Conservation (phyloP, 2,888 invertebrate species). For the Stramonita haemastoma region DNA sequence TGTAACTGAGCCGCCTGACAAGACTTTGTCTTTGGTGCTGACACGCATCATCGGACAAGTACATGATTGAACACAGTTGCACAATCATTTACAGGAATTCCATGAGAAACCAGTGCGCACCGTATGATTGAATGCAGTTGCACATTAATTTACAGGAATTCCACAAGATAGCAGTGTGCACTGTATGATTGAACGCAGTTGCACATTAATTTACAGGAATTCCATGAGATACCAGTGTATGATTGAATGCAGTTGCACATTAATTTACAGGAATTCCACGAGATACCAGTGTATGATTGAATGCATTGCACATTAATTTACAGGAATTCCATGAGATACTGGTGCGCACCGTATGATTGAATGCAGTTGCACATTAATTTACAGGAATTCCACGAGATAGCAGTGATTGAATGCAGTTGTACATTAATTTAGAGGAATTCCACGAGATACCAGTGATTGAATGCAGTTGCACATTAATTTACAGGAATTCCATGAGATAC, state of each 20-base stretch:
- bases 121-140: no score
- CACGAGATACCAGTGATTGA: slow-evolving; percentile 66
- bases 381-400: slow-evolving; percentile 64
- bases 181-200: no score
- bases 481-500: slow-evolving; percentile 64
- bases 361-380: background rate
- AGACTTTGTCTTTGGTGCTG: no score
- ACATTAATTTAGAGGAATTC: slow-evolving; percentile 53
- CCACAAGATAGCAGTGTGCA: slow-evolving; percentile 66
- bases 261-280: slow-evolving; percentile 58
- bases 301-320: background rate
- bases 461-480: background rate
- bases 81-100: no score
- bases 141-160: slow-evolving; percentile 56
- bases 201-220: slow-evolving; percentile 50
- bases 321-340: slow-evolving; percentile 66
- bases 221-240: slow-evolving; percentile 66
- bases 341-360: slow-evolving; percentile 67
- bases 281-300: slow-evolving; percentile 65
- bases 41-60: no score
- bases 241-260: no score
- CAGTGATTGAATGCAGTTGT: no score
- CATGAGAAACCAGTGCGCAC: no score
- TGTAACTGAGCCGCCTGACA: no score
- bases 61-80: no score